phyloP scores from a whole-genome alignment of 2,113 vertebrate genomes.

The Phylloscopus trochilus region DNA sequence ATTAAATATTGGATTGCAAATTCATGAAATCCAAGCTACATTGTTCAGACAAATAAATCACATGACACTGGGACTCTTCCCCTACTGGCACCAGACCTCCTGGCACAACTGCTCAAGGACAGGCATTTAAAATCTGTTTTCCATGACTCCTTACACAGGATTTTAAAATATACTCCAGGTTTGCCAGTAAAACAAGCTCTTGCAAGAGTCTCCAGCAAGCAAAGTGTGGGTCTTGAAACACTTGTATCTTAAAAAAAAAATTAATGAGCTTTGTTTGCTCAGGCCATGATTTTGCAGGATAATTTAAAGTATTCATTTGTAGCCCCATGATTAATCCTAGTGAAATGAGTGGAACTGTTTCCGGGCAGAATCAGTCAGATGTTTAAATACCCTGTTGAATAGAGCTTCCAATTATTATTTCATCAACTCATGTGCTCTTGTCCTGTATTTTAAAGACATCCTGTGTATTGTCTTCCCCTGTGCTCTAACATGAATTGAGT shows the following conservation, averaged over 20 bases:
- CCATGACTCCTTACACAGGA: background rate
- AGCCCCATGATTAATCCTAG: background rate
- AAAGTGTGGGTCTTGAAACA: background rate
- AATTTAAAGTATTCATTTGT: background rate
- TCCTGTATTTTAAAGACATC: slow-evolving; percentile 27
- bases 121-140: slow-evolving; percentile 30
- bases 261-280: background rate
- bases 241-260: background rate
- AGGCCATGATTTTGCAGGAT: background rate
- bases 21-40: background rate
- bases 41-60: slow-evolving; percentile 23
- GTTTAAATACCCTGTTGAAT: background rate
- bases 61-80: background rate
- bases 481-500: background rate
- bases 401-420: slow-evolving; percentile 9
- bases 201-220: background rate
- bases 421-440: background rate
- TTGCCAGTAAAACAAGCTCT: slow-evolving; percentile 5
- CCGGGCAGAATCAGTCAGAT: background rate
- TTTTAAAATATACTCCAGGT: background rate
- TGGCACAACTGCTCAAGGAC: background rate
- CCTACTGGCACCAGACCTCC: background rate
- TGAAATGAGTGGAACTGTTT: background rate
- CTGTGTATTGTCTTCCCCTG: background rate
- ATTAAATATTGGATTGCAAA: background rate